Percentiles rank a stretch among this genome's conserved stretches.
Evolutionary conservation across 2,113 vertebrate genomes (phyloP).

Genomic region (Apeltes quadracus): DNA sequence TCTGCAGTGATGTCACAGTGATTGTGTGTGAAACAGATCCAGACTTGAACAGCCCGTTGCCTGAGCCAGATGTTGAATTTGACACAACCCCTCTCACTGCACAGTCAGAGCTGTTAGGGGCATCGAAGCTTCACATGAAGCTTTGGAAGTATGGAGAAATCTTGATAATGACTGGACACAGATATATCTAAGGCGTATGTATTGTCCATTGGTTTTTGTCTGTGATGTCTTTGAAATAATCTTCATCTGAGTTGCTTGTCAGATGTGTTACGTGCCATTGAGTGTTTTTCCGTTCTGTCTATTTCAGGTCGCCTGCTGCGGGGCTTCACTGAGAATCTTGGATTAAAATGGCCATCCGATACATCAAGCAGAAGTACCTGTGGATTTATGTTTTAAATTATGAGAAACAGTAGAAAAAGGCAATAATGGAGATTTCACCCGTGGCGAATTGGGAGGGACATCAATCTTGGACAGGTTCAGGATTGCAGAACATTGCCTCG

Average conservation of each 20-base stretch:
- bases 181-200: slow-evolving; percentile 14
- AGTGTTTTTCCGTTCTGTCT: slow-evolving; percentile 41
- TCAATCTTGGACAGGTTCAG: slow-evolving; percentile 37
- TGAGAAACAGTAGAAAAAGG: slow-evolving; percentile 62
- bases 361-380: slow-evolving; percentile 58
- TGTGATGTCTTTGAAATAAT: slow-evolving; percentile 9
- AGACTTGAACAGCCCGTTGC: slow-evolving; percentile 75
- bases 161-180: slow-evolving; percentile 8
- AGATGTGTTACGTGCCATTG: slow-evolving; percentile 10
- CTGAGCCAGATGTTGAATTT: slow-evolving; percentile 79
- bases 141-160: background rate
- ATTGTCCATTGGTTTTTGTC: background rate
- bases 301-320: slow-evolving; percentile 57
- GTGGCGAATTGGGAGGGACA: slow-evolving; percentile 61
- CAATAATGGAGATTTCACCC: slow-evolving; percentile 79
- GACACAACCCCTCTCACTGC: slow-evolving; percentile 24
- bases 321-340: slow-evolving; percentile 39
- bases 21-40: slow-evolving; percentile 79
- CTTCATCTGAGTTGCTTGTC: slow-evolving; percentile 16
- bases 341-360: slow-evolving; percentile 59
- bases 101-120: slow-evolving; percentile 22
- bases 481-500: slow-evolving; percentile 31
- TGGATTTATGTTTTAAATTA: slow-evolving; percentile 74
- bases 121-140: slow-evolving; percentile 6
- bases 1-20: slow-evolving; percentile 76